Evolutionary conservation across 2,797 vertebrate genomes (phyloP).

Genomic region (Sciaenops ocellatus): DNA sequence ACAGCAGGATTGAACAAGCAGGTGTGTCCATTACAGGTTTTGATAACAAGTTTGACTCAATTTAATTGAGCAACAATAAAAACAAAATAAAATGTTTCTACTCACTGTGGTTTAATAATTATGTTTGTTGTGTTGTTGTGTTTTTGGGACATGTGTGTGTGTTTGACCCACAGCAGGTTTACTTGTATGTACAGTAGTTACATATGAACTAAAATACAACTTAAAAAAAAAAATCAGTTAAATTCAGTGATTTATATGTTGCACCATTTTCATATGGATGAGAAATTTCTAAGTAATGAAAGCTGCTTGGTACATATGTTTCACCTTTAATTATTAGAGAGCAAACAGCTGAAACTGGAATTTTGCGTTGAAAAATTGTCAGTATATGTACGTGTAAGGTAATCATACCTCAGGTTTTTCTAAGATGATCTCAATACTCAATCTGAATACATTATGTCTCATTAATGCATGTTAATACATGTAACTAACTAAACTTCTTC

Average conservation of each 20-base stretch:
- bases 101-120: neutral
- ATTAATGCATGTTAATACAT: too few relatives aligned
- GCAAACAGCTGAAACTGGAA: neutral
- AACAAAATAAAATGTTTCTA: neutral
- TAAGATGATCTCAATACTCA: too few relatives aligned
- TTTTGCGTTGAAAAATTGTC: neutral
- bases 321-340: neutral
- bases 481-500: too few relatives aligned
- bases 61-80: neutral
- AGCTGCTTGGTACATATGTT: neutral
- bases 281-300: neutral
- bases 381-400: neutral
- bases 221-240: too few relatives aligned
- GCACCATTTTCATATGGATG: neutral
- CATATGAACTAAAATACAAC: neutral
- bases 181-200: neutral
- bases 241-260: neutral
- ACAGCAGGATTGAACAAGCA: neutral
- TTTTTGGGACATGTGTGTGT: neutral
- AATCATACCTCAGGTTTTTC: neutral
- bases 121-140: neutral
- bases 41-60: neutral
- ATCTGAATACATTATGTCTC: too few relatives aligned
- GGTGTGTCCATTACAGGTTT: constrained; percentile 1
- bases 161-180: neutral